These are phyloP conservation scores for Lasioglossum morio DNA, from an alignment of 2,888 invertebrate species.

Conservation along the genomic window DNA sequence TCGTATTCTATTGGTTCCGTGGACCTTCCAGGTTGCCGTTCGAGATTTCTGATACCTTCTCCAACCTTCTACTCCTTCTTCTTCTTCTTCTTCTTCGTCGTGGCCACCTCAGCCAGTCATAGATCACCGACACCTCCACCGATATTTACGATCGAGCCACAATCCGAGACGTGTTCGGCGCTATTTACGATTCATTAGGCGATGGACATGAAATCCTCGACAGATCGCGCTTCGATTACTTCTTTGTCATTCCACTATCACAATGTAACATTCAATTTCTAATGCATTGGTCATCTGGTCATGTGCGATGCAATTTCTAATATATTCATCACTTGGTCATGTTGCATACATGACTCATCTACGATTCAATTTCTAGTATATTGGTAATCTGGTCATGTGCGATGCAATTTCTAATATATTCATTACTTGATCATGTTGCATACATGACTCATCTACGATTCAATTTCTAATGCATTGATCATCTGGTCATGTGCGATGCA, in stretches of 20 bases:
- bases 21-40: slow-evolving; percentile 55
- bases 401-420: too few relatives aligned
- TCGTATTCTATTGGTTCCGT: slow-evolving; percentile 65
- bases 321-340: too few relatives aligned
- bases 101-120: slow-evolving; percentile 25
- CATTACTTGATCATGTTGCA: too few relatives aligned
- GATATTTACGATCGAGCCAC: slow-evolving; percentile 46
- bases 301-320: too few relatives aligned
- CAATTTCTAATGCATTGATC: too few relatives aligned
- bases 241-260: not conserved
- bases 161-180: slow-evolving; percentile 29
- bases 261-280: not conserved
- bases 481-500: too few relatives aligned
- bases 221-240: not conserved
- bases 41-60: slow-evolving; percentile 54
- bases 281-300: too few relatives aligned
- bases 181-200: slow-evolving; percentile 12
- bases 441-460: too few relatives aligned
- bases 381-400: too few relatives aligned
- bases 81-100: not conserved
- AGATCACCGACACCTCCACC: slow-evolving; percentile 46
- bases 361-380: too few relatives aligned
- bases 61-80: not conserved
- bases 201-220: not conserved
- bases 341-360: too few relatives aligned